Evolutionary conservation across 2,888 invertebrate genomes (phyloP).

Genomic region (Augiades crinisus): DNA sequence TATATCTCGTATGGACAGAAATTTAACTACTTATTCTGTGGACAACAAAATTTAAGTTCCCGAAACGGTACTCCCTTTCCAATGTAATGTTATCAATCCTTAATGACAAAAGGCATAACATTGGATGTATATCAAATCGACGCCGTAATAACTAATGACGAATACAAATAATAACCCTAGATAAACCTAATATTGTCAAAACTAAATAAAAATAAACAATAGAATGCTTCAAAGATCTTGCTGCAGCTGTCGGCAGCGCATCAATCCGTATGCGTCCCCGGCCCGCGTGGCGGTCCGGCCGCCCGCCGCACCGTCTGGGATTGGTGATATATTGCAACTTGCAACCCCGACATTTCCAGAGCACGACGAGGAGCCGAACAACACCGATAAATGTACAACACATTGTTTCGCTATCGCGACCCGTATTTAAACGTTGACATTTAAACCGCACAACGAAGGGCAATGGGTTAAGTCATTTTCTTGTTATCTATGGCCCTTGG

Average conservation of each 20-base stretch:
- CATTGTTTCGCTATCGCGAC: too few relatives aligned
- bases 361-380: not conserved
- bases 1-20: too few relatives aligned
- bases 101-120: too few relatives aligned
- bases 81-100: too few relatives aligned
- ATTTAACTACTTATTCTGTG: too few relatives aligned
- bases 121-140: too few relatives aligned
- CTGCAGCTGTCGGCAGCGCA: conserved; percentile 3
- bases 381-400: not conserved
- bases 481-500: not conserved
- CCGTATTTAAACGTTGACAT: not conserved
- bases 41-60: too few relatives aligned
- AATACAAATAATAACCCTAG: too few relatives aligned
- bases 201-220: not conserved
- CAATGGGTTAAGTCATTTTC: not conserved
- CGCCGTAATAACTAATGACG: too few relatives aligned
- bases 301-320: not conserved
- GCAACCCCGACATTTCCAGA: not conserved
- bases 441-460: not conserved
- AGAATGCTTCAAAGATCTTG: not conserved
- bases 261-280: not conserved
- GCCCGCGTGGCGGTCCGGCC: not conserved
- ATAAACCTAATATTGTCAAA: too few relatives aligned
- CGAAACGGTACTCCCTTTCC: too few relatives aligned
- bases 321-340: not conserved